Evolutionary conservation across 2,113 vertebrate species (phyloP), one percentile per base, ranked within the genome.

Genomic region (Anser brachyrhynchus): DNA sequence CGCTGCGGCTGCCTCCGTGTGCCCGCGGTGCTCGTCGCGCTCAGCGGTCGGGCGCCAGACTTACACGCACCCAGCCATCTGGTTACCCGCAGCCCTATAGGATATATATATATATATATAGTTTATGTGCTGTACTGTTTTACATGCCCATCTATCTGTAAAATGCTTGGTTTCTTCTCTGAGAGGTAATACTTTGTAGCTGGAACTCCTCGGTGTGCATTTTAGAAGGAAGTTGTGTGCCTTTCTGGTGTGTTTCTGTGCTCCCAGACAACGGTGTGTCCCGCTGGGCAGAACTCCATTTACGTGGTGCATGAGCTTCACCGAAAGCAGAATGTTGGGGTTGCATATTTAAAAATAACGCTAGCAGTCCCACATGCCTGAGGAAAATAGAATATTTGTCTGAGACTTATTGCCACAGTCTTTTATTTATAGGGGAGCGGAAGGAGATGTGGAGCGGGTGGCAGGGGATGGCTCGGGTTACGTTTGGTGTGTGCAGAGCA

Each of bases 341-440:
- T 29, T 3, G 11, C n/a, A 16, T 1, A 0, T 9, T 25, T 70
- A 11, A 33, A 46, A 70, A 29, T 3, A 5, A 0, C 9, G 51
- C 37, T 20, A 2, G 10, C 3, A 22, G 55, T 41, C 33, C 33
- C 1, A 21, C 4, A 1, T 2, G 8, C 20, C 33, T 9, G 1
- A 29, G n/a, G 61, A 23, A 23, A 11, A 29, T 1, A 0, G 9
- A 4, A 9, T 0, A 5, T 4, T 31, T 10, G 0, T 5, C 2
- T 8, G 62, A 15, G 84, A 8, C 20, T 67, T 4, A 22, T 17
- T 16, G 3, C 13, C 10, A 2, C 1, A 2, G 61, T 58, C 0
- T 3, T 5, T 6, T 15, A 5, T 31, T 2, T 43, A 0, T 1
- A 2, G 54, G 67, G 44, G 64, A 71, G 37, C 3, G 11, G 41